Base-by-base conservation (phyloP, 2,888 invertebrate species). In the Scaptomyza cyrtandrae region DNA sequence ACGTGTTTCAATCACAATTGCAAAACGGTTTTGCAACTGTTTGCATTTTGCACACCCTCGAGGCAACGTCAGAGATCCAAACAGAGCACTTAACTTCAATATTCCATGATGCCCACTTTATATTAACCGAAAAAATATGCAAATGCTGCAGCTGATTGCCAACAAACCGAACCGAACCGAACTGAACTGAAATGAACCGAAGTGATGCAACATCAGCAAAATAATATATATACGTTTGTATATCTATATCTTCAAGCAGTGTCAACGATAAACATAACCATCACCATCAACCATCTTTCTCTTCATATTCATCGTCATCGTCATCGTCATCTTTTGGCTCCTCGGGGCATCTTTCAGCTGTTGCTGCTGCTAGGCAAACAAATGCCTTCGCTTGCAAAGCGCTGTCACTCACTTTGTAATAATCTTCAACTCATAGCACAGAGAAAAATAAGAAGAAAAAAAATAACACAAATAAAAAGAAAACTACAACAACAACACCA, bases 151-250 rank as follows among this genome's bases (percentile, higher is more conserved):
- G 27, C 46, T 44, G 69, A 60, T 72, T 75, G 64, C 63, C 66
- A 71, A 35, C 57, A 63, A 65, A 64, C 37, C n/a, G n/a, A 39
- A 39, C 43, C 43, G 6, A 41, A 16, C 14, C n/a, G 19, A 64
- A 64, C 35, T 5, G 13, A 39, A 39, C 43, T 19, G 5, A 43
- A 19, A 3, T 6, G 14, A 37, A 37, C n/a, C 37, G n/a, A 35
- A 52, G 62, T 86, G 86, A 71, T 72, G 83, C 84, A 86, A 58
- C 27, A 66, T 80, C 79, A 86, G 86, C 79, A 75, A 44, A 86
- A 85, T 78, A 37, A 43, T 3, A 31, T 13, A 1, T 29, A 27
- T 14, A 53, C 11, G 0, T 16, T 13, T 10, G 9, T 53, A 16
- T 53, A 29, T 31, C 10, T 10, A 31, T 31, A 31, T 57, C 10